Evolutionary conservation across 2,888 invertebrate species (phyloP), one percentile per base, ranked within the genome.

Genomic region (Polietes domitor): DNA sequence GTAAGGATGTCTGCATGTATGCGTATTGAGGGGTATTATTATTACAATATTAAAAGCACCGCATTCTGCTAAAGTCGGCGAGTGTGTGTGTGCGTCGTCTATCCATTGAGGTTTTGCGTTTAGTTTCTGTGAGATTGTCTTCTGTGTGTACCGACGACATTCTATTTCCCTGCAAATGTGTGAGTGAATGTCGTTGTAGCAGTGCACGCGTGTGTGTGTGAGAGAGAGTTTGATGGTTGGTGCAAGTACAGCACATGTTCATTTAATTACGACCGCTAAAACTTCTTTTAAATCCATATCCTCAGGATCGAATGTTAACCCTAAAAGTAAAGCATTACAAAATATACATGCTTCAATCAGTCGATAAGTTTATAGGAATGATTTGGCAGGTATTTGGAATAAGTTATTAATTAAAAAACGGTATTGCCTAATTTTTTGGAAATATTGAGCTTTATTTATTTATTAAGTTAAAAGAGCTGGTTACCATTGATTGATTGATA

Each of bases 31-130:
- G 28, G 32, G 28, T 63, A 63, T 63, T 63, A 63, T n/a, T 63
- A 32, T 63, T 63, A 32, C 63, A 63, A 63, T 63, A 63, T 63
- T 63, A 63, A 63, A 63, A 32, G 63, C 63, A 32, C 32, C 32
- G 55, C 55, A 10, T 24, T 15, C 12, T 1, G 28, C 17, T 2
- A 55, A 61, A 28, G 50, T 17, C 7, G 4, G n/a, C 9, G 19
- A 6, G 4, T 19, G 9, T 50, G 50, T 50, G 19, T 17, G 50
- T 50, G 43, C 21, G 24, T 47, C 10, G 47, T 47, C 47, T 15
- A 37, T 32, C 47, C 12, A 24, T 58, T 58, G 58, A 26, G 58
- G 58, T 58, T 53, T 58, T 58, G 26, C 58, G 15, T 58, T 58
- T 58, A 58, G 58, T 17, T 9, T 58, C 26, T 19, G 24, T 26